Base-by-base conservation (phyloP, 2,797 vertebrate species). In the Amazona ochrocephala region DNA sequence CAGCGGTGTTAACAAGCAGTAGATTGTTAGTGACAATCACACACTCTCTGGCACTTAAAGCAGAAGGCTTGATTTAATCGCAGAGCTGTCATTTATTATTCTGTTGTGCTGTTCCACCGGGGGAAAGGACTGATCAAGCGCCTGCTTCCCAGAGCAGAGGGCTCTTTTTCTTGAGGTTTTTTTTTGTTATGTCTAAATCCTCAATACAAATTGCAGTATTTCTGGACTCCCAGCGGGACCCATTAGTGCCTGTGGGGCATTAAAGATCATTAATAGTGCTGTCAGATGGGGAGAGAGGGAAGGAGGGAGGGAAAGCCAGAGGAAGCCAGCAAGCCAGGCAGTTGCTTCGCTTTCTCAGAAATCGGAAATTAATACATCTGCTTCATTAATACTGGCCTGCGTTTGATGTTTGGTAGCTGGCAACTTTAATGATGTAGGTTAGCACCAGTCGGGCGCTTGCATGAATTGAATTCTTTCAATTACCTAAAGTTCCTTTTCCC, bases 191-290 rank as follows among this genome's bases (percentile, higher is more conserved):
- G 98, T 99, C 98, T 99, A 99, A 99, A 99, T 99, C 98, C 98
- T 99, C 98, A 98, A 98, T 99, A 99, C 99, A 99, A 99, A 99
- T 99, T 98, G 98, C 98, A 98, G 98, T 99, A 98, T 99, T 99
- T 99, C 98, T 98, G 98, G 98, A 98, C 98, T 99, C 99, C 99
- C 99, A 99, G 98, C 96, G 99, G 98, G 98, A 98, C 99, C 99
- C 98, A 99, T 99, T 99, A 99, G 98, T 99, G 99, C 99, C 99
- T 99, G 99, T 99, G 98, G 99, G 99, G 98, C 99, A 99, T 99
- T 99, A 99, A 99, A 98, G 98, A 99, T 99, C 99, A 99, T 99
- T 99, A 99, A 99, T 99, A 99, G 98, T 98, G 98, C 99, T 99
- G 98, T 99, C 99, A 99, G 98, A 98, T 96, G 97, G 94, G 98